These are phyloP conservation scores for Napeogenes sylphis DNA, from an alignment of 2,888 invertebrate genomes.

Conservation along the genomic window DNA sequence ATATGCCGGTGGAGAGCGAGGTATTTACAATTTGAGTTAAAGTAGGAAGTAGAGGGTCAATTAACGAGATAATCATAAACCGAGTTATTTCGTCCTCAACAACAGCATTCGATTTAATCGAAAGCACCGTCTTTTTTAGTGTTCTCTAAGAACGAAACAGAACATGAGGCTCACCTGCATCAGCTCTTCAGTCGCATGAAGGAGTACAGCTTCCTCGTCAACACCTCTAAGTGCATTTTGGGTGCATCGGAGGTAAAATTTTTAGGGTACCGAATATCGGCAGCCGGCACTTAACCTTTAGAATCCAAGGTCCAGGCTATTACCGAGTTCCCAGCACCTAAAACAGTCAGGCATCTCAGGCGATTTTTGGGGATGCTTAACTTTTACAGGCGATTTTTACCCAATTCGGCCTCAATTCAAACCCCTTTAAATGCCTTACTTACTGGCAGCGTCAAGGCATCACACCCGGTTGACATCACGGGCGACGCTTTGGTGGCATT, in stretches of 20 bases:
- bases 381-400: slow-evolving; percentile 2
- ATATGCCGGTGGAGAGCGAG: too few species aligned
- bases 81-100: too few species aligned
- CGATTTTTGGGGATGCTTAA: slow-evolving; percentile 3
- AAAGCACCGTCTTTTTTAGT: too few species aligned
- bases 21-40: too few species aligned
- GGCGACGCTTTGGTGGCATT: too few species aligned
- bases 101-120: too few species aligned
- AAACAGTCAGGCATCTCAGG: background rate
- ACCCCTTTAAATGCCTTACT: background rate
- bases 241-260: slow-evolving; percentile 5
- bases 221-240: slow-evolving; percentile 3
- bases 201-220: slow-evolving; percentile 8
- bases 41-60: too few species aligned
- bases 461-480: too few species aligned
- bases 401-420: background rate
- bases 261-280: background rate
- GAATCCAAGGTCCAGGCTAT: slow-evolving; percentile 6
- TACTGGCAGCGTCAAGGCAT: too few species aligned
- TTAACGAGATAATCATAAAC: too few species aligned
- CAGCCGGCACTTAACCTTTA: slow-evolving; percentile 1
- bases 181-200: slow-evolving; percentile 3
- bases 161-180: too few species aligned
- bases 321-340: background rate
- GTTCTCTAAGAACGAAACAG: too few species aligned